These are phyloP conservation scores for Strix occidentalis DNA, from an alignment of 2,797 vertebrate species.

Conservation along the genomic window DNA sequence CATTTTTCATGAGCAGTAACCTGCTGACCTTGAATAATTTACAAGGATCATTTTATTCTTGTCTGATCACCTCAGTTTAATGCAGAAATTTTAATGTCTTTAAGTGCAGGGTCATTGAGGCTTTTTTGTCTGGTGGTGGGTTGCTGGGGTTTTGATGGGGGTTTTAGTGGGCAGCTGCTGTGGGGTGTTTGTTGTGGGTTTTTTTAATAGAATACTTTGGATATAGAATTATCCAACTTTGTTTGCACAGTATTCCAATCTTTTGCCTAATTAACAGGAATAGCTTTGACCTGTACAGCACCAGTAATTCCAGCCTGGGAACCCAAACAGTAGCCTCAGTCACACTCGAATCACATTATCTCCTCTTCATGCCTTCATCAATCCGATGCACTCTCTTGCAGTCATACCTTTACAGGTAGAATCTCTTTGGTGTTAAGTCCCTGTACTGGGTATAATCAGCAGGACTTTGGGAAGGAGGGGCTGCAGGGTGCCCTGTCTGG, in stretches of 20 bases:
- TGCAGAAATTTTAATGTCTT: neutral
- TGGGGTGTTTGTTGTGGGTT: neutral
- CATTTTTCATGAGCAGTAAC: neutral
- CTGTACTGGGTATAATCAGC: neutral
- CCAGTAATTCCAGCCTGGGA: neutral
- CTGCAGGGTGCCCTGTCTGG: neutral
- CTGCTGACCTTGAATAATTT: neutral
- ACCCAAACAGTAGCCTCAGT: neutral
- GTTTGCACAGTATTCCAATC: neutral
- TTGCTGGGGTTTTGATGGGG: neutral
- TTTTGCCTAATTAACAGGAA: neutral
- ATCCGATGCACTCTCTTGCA: neutral
- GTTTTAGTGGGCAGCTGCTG: too few species aligned
- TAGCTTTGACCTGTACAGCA: neutral
- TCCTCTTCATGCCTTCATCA: fast-evolving
- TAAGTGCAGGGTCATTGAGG: neutral
- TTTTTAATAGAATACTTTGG: neutral
- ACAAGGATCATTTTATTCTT: neutral
- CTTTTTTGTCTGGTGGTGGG: neutral
- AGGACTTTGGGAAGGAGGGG: neutral
- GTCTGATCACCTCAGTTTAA: neutral
- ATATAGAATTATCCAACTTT: neutral
- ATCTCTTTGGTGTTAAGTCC: neutral
- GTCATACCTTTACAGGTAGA: neutral
- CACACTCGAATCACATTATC: neutral